phyloP scores from a whole-genome alignment of 2,113 vertebrate species.

The Psephotus haematonotus region DNA sequence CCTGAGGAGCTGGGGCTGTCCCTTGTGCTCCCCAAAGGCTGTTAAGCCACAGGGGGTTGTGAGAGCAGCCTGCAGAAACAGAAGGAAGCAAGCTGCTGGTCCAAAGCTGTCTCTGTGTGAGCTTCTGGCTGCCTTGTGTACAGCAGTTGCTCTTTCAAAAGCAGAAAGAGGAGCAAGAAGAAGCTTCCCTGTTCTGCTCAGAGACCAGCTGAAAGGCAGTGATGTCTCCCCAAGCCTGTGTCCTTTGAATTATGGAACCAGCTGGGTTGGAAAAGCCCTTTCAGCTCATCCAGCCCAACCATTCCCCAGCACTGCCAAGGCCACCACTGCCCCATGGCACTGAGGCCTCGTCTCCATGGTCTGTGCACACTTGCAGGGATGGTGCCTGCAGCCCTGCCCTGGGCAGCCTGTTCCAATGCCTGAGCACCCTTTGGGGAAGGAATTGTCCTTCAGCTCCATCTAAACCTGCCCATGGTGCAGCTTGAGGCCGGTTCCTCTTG shows the following conservation, averaged over 20 bases:
- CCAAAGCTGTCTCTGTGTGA: neutral
- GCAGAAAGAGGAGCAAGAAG: neutral
- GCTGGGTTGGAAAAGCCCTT: neutral
- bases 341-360: accelerated
- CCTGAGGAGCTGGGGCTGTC: neutral
- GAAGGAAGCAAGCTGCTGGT: neutral
- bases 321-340: neutral
- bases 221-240: neutral
- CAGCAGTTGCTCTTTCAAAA: neutral
- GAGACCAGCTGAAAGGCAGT: neutral
- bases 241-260: neutral
- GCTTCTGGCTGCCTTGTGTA: neutral
- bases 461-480: too few relatives aligned
- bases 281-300: neutral
- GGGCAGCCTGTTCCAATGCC: neutral
- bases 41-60: neutral
- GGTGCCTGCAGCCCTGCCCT: neutral
- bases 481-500: too few relatives aligned
- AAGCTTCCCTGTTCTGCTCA: neutral
- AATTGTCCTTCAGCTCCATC: too few relatives aligned
- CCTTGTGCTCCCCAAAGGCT: neutral
- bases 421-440: neutral
- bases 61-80: neutral
- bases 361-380: neutral
- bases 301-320: neutral